phyloP scores from a whole-genome alignment of 2,888 invertebrate genomes.

The Hemicrepidius hirtus region DNA sequence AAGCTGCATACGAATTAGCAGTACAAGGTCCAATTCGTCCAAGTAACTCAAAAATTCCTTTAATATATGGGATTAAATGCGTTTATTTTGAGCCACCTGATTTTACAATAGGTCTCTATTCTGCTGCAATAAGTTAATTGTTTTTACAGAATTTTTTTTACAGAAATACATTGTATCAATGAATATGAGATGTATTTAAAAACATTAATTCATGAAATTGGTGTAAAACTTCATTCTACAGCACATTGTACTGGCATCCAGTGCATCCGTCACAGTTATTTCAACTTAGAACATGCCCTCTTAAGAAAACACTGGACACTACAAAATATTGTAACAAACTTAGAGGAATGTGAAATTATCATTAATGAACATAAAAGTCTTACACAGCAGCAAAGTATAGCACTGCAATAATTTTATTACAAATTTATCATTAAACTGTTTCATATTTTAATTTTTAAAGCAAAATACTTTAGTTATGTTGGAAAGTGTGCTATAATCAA shows the following conservation, averaged over 20 bases:
- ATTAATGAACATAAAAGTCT: conserved; percentile 73
- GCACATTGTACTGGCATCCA: conserved; percentile 89
- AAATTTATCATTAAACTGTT: too few species aligned
- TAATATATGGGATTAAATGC: conserved; percentile 91
- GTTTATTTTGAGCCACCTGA: conserved; percentile 87
- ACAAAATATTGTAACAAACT: conserved; percentile 80
- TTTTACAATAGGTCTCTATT: conserved; percentile 86
- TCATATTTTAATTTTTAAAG: too few species aligned
- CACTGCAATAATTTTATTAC: conserved; percentile 51
- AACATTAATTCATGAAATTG: conserved; percentile 88
- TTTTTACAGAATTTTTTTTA: conserved; percentile 48
- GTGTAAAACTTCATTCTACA: conserved; percentile 83
- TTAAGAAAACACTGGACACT: conserved; percentile 89
- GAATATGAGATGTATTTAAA: conserved; percentile 87
- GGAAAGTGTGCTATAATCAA: too few species aligned
- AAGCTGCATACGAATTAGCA: conserved; percentile 93
- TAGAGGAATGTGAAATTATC: conserved; percentile 75
- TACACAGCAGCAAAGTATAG: conserved; percentile 67
- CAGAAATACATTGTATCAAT: conserved; percentile 92
- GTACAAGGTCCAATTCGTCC: conserved; percentile 88
- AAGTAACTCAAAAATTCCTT: conserved; percentile 78
- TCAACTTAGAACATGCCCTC: conserved; percentile 84
- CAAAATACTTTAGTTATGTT: too few species aligned
- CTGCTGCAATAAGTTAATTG: background rate
- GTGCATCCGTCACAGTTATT: conserved; percentile 89